Evolutionary conservation across 2,888 invertebrate species (phyloP).

Genomic region (Gnatocerus cornutus): DNA sequence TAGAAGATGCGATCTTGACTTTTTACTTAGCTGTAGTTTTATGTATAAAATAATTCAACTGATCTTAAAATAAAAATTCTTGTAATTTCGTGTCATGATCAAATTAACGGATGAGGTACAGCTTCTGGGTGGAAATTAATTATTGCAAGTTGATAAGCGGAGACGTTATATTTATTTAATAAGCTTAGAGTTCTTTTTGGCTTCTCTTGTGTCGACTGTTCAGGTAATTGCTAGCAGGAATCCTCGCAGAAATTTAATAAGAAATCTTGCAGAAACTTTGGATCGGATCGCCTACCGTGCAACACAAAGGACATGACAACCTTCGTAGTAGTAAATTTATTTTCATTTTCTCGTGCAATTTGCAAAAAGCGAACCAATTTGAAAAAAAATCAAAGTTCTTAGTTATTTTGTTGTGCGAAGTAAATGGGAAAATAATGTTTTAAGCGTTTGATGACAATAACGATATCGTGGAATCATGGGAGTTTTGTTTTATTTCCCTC

Average conservation of each 20-base stretch:
- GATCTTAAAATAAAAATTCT: too few relatives aligned
- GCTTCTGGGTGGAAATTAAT: slow-evolving; percentile 13
- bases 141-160: slow-evolving; percentile 1
- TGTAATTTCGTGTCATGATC: slow-evolving; percentile 9
- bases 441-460: background rate
- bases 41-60: too few relatives aligned
- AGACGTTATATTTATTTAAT: slow-evolving; percentile 17
- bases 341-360: background rate
- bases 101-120: slow-evolving; percentile 5
- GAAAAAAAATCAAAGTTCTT: too few relatives aligned
- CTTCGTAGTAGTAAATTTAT: slow-evolving; percentile 5
- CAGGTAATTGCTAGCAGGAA: slow-evolving; percentile 19
- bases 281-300: slow-evolving; percentile 6
- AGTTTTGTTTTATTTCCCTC: slow-evolving; percentile 7
- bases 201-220: slow-evolving; percentile 13
- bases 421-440: background rate
- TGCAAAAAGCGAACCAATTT: too few relatives aligned
- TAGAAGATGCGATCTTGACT: slow-evolving; percentile 13
- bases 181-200: slow-evolving; percentile 27
- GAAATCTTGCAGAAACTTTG: slow-evolving; percentile 10
- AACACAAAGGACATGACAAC: slow-evolving; percentile 9
- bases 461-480: background rate
- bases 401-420: background rate
- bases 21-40: background rate
- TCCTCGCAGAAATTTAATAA: slow-evolving; percentile 27